These are phyloP conservation scores for Salvelinus sp. DNA, from an alignment of 2,113 vertebrate species.

Conservation along the genomic window DNA sequence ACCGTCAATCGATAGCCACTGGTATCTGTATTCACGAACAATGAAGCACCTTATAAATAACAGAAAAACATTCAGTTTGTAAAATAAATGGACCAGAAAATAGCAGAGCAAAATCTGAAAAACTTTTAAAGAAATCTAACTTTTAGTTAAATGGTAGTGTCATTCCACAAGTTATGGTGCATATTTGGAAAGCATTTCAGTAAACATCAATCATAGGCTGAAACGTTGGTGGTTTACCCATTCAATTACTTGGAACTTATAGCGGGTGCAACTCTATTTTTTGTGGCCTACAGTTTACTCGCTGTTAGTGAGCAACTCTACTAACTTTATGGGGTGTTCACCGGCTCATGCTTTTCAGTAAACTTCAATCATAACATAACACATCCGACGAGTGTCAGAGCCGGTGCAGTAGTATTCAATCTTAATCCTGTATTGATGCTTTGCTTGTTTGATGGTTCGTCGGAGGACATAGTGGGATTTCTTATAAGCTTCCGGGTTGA, in stretches of 20 bases:
- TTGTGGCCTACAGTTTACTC: too few relatives aligned
- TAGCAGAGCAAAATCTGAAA: neutral
- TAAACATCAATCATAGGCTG: neutral
- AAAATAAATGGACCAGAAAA: neutral
- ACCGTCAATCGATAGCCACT: slow-evolving; percentile 34
- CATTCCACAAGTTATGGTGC: neutral
- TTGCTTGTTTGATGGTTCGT: too few relatives aligned
- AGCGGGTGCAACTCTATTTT: too few relatives aligned
- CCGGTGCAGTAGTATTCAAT: too few relatives aligned
- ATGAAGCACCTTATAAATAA: slow-evolving; percentile 24
- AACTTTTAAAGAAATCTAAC: neutral
- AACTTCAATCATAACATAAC: neutral
- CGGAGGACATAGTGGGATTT: too few relatives aligned
- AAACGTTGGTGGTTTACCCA: too few relatives aligned
- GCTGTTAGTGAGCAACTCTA: too few relatives aligned
- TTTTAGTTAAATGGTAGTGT: neutral
- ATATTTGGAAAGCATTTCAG: neutral
- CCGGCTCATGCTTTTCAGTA: neutral
- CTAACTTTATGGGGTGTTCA: too few relatives aligned
- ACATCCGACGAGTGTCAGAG: too few relatives aligned
- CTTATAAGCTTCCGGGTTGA: too few relatives aligned
- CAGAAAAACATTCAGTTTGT: neutral
- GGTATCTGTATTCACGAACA: slow-evolving; percentile 21
- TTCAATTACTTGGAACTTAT: too few relatives aligned
- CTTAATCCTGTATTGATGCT: too few relatives aligned